Conservation (phyloP, 2,888 invertebrate genomes). For the Agrochola lota region DNA sequence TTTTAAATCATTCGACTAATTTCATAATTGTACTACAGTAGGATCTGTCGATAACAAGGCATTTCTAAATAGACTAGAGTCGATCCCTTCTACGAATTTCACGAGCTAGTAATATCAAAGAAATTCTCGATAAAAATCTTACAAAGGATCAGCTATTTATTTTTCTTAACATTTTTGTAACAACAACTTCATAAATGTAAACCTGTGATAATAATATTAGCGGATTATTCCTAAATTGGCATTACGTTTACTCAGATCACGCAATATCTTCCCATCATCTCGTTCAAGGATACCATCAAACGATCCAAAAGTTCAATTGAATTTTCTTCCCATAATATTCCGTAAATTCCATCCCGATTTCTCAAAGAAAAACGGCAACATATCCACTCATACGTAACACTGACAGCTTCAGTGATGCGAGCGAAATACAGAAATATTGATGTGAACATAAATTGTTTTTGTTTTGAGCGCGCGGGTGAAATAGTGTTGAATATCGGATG, state of each 20-base stretch:
- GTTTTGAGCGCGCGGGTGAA: conserved; percentile 11
- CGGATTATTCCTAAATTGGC: conserved; percentile 7
- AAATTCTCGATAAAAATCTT: background rate
- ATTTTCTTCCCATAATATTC: conserved; percentile 5
- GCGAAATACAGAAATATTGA: conserved; percentile 19
- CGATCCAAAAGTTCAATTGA: background rate
- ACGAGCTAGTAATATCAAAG: background rate
- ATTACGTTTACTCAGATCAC: background rate
- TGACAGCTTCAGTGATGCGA: conserved; percentile 29
- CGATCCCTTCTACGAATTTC: background rate
- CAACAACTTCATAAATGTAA: background rate
- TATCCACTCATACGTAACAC: conserved; percentile 18
- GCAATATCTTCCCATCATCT: background rate
- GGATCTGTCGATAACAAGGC: background rate
- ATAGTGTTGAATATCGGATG: conserved; percentile 24
- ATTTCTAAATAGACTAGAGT: background rate
- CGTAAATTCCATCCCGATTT: background rate
- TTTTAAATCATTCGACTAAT: background rate
- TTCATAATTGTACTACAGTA: background rate
- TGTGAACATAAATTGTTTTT: conserved; percentile 23
- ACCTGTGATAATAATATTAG: background rate
- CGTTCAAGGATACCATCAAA: background rate
- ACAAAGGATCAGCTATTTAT: background rate
- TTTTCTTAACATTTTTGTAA: background rate
- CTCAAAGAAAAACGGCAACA: conserved; percentile 23